Evolutionary conservation across 2,888 invertebrate genomes (phyloP), one percentile per base, ranked within the genome.

Genomic region (Cephus nigrinus): DNA sequence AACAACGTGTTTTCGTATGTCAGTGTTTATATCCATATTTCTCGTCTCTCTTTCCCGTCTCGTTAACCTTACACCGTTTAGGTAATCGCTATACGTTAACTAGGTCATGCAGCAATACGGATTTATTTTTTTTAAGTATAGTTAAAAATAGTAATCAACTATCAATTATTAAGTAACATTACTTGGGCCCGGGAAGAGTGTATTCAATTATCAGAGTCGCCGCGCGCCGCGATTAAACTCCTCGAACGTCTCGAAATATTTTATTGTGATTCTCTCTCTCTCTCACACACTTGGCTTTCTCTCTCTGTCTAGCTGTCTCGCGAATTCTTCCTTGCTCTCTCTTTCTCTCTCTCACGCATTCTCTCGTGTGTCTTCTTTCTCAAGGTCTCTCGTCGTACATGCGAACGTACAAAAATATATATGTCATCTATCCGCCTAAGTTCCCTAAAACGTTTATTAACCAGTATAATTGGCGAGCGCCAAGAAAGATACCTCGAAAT

Each of bases 371-470:
- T 71, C 31, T 40, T 75, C 74, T 76, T 69, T 68, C 68, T 76
- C 34, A 74, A 74, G 74, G 69, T 76, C 35, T 72, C 71, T 79
- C 36, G 74, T 32, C 69, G 33, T 34, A 84, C 82, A 85, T 88
- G 89, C 90, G 89, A 90, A 90, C 88, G 91, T 91, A 91, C 90
- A 91, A 91, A 91, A 91, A 91, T 91, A 91, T 90, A 91, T 91
- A 88, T 88, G 88, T 90, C 83, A 90, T 91, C 88, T 91, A 91
- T 91, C 85, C 85, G 86, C 55, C 87, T 89, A 89, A 87, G 87
- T 34, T 86, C 86, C 89, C 90, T 90, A 90, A 91, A 90, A 89
- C 87, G 80, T 82, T 80, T 80, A 82, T 83, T 83, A 86, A 86
- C 80, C 86, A 82, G 84, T 83, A 80, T 79, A 84, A 83, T 87